Conservation (phyloP, 2,888 invertebrate species). For the Calameuta filiformis region DNA sequence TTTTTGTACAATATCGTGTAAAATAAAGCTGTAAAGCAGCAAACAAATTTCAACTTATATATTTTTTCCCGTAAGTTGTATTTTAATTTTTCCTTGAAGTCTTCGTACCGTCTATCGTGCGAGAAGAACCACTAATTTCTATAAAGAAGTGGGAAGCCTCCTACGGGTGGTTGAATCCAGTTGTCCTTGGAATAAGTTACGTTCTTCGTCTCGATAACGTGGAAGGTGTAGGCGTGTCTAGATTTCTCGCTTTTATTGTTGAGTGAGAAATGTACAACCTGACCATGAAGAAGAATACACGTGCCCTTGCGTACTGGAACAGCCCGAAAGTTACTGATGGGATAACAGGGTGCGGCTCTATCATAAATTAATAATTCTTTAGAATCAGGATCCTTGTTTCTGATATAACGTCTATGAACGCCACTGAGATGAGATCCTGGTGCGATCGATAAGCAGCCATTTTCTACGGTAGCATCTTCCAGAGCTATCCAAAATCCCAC, state of each 20-base stretch:
- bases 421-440: constrained; percentile 91
- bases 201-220: constrained; percentile 83
- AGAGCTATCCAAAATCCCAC: constrained; percentile 97
- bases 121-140: constrained; percentile 60
- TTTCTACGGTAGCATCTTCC: constrained; percentile 91
- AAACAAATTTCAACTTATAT: too few relatives aligned
- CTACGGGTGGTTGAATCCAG: constrained; percentile 84
- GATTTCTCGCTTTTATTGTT: constrained; percentile 83
- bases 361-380: constrained; percentile 76
- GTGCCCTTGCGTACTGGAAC: constrained; percentile 88
- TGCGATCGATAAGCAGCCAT: constrained; percentile 94
- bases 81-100: background rate
- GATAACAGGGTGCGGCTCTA: constrained; percentile 76
- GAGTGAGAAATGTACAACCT: constrained; percentile 93
- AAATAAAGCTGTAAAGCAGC: constrained; percentile 35
- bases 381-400: constrained; percentile 76
- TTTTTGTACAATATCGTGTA: constrained; percentile 15
- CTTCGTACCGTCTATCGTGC: too few relatives aligned
- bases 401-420: constrained; percentile 77
- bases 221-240: constrained; percentile 97
- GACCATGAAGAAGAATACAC: constrained; percentile 89
- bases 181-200: constrained; percentile 83
- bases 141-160: constrained; percentile 79
- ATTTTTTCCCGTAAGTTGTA: background rate
- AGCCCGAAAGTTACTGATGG: constrained; percentile 79